These are phyloP conservation scores for Zoanthus sociatus DNA, from an alignment of 92 coral and sea anemone species.

Conservation along the genomic window DNA sequence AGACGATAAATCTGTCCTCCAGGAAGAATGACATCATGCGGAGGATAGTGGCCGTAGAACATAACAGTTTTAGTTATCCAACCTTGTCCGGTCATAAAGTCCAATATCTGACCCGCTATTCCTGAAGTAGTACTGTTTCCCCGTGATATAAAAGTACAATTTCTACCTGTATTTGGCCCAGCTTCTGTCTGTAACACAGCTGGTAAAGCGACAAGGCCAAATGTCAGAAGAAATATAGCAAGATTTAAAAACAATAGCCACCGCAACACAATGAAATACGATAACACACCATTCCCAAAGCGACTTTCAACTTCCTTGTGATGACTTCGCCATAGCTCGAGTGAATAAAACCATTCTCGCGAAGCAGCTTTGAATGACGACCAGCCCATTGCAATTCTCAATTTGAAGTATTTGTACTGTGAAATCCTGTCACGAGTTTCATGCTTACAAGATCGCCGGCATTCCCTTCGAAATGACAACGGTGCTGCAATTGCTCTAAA, in stretches of 20 bases:
- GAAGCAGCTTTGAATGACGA: conserved; percentile 43
- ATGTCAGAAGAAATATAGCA: conserved; percentile 81
- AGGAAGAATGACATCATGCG: conserved; percentile 71
- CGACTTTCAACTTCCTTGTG: conserved; percentile 95
- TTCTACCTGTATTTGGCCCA: neutral
- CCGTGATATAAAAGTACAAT: conserved; percentile 35
- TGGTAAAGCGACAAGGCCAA: conserved; percentile 91
- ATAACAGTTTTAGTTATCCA: conserved; percentile 91
- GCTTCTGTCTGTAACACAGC: conserved; percentile 23
- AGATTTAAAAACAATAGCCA: conserved; percentile 91
- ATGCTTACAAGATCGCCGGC: conserved; percentile 59
- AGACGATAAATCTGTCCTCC: conserved; percentile 83
- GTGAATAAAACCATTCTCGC: conserved; percentile 77
- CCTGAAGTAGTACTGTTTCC: conserved; percentile 31
- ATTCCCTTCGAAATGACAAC: conserved; percentile 77
- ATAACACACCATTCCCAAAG: conserved; percentile 97
- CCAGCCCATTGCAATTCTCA: conserved; percentile 68
- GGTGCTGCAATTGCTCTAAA: conserved; percentile 87
- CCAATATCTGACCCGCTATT: conserved; percentile 58
- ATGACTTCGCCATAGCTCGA: conserved; percentile 92
- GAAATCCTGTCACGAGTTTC: conserved; percentile 61
- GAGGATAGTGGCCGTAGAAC: conserved; percentile 95
- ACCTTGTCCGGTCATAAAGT: conserved; percentile 96
- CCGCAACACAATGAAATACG: conserved; percentile 94
- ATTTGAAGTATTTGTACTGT: conserved; percentile 60